Base-by-base conservation (phyloP, 1,140 invertebrate genomes). In the Chironomus tepperi region DNA sequence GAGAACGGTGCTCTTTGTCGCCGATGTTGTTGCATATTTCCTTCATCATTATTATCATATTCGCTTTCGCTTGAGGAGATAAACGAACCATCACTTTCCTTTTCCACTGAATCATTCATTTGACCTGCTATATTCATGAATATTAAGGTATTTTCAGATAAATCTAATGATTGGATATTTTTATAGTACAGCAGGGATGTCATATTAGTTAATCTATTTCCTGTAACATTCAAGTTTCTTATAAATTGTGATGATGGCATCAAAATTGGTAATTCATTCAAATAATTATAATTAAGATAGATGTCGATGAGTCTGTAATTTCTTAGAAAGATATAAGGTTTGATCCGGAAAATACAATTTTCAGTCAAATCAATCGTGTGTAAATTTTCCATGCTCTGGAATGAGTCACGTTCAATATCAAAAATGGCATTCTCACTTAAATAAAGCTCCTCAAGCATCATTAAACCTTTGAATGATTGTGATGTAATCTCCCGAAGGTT, bases 361-460 rank as follows among this genome's bases (percentile, higher is more conserved):
- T 9, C 65, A 18, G 18, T 70, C 12, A 70, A 70, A 70, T 70
- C 65, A 70, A 70, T 70, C 19, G 65, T 70, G 65, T 70, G 65
- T 70, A 70, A 70, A 70, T 70, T 9, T 19, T 70, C 19, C 65
- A 70, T 70, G 1, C 9, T 18, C 3, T 7, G 19, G 19, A 70
- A 70, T 16, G 65, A 70, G 65, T 70, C 65, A 70, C 65, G 65
- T 70, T 70, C 16, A 19, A 70, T 70, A 21, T 70, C 65, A 70
- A 21, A 70, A 70, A 70, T 70, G 16, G 19, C 19, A 21, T 70
- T 70, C 19, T 70, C 16, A 21, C 16, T 21, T 9, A 70, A 21
- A 70, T 19, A 19, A 18, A 70, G 19, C 19, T 70, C 65, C 19
- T 70, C 65, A 70, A 70, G 65, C 65, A 70, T 70, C 65, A 70